These are phyloP conservation scores for Hyposoter didymator DNA, from an alignment of 2,888 invertebrate genomes.

Conservation along the genomic window DNA sequence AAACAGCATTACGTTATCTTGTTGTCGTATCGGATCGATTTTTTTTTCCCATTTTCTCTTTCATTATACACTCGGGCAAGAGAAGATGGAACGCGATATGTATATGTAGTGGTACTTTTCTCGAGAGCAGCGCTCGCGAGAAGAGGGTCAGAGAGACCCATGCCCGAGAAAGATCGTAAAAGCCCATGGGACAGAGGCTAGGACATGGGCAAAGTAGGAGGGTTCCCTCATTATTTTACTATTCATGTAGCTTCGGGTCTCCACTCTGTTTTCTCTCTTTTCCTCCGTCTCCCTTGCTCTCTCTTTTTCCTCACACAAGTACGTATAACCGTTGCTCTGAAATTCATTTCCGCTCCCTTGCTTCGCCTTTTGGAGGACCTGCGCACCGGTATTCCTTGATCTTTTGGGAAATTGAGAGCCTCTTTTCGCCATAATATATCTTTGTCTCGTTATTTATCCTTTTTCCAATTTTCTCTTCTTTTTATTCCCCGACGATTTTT, in stretches of 20 bases:
- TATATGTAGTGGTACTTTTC: conserved; percentile 50
- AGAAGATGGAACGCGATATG: conserved; percentile 36
- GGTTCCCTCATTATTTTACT: conserved; percentile 63
- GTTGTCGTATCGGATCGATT: conserved; percentile 34
- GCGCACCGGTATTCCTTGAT: conserved; percentile 53
- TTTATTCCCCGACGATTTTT: not conserved
- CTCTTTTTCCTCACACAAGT: conserved; percentile 3
- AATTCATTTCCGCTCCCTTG: conserved; percentile 60
- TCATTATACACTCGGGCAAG: conserved; percentile 53
- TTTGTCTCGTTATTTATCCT: conserved; percentile 43
- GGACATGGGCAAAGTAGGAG: conserved; percentile 50
- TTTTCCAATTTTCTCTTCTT: conserved; percentile 17
- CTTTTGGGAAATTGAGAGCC: conserved; percentile 60
- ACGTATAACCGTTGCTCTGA: conserved; percentile 47
- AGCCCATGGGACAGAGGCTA: conserved; percentile 59
- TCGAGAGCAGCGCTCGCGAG: conserved; percentile 48
- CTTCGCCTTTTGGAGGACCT: conserved; percentile 44
- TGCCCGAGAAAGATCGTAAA: conserved; percentile 50
- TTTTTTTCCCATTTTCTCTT: conserved; percentile 41
- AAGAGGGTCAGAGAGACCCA: conserved; percentile 52
- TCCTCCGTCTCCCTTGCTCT: conserved; percentile 15
- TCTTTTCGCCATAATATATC: conserved; percentile 35
- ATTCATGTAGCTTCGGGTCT: conserved; percentile 62
- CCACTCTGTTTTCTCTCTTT: conserved; percentile 29
- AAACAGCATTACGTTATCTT: conserved; percentile 25